Evolutionary conservation across 2,888 invertebrate genomes (phyloP), one percentile per base, ranked within the genome.

Genomic region (Mechanitis messenoides): DNA sequence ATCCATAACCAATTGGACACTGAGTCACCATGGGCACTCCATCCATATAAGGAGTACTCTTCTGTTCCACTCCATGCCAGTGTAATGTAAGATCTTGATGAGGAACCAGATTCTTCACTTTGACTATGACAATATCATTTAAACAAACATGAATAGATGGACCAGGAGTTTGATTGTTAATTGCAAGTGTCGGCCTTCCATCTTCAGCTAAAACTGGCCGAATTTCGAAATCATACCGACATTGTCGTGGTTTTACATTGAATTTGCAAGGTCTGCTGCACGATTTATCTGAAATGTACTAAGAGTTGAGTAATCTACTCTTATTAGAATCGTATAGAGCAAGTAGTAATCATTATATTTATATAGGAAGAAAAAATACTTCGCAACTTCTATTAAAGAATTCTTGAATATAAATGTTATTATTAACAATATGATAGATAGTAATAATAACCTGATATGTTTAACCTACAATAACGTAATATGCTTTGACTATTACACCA

Each of bases 21-120:
- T 95, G 95, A 0, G 94, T 94, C n/a, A 95, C 87, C 91, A 94
- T 92, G 0, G 95, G 93, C 3, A 93, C 93, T 1, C 95, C 95
- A 70, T 95, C 95, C 94, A 95, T 94, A 72, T 91, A 93, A 0
- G 94, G 94, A 2, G 93, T 92, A 38, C 91, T 91, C 71, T 90
- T 81, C 79, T 92, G 92, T 38, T 86, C 84, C 3, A 91, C 62
- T 0, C 96, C 96, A 74, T 95, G 93, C 95, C 95, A 96, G 76
- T 96, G 96, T 9, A 96, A 86, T 6, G 93, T 91, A 1, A 94
- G 80, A 57, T 93, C 93, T 73, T 94, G 92, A 35, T 93, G 93
- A 0, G 93, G 92, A 59, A 95, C 84, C 71, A 91, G 92, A 74
- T 95, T 95, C 57, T 91, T 87, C 1, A 95, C 93, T 76, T 95